phyloP scores from a whole-genome alignment of 2,888 invertebrate species.

The Papilio demoleus region DNA sequence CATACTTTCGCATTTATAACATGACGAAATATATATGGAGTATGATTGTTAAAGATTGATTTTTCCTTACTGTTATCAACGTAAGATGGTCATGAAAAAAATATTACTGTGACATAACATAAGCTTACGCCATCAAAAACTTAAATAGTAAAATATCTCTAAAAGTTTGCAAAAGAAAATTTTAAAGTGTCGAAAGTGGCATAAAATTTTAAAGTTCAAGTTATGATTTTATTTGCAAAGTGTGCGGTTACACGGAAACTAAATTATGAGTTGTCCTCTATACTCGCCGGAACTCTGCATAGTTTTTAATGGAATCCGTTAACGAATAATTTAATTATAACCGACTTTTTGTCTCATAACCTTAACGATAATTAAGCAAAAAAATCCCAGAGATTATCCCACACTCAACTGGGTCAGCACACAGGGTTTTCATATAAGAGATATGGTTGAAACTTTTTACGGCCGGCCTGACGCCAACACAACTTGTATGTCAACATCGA shows the following conservation, averaged over 20 bases:
- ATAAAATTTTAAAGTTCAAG: slow-evolving; percentile 31
- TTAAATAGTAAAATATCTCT: neutral
- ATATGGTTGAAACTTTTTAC: too few species aligned
- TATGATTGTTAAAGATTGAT: too few species aligned
- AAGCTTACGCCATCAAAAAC: slow-evolving; percentile 4
- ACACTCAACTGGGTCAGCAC: too few species aligned
- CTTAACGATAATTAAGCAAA: too few species aligned
- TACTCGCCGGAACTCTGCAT: neutral
- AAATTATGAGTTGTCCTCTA: slow-evolving; percentile 25
- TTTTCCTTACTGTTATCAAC: too few species aligned
- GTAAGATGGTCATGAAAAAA: neutral
- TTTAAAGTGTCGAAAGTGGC: slow-evolving; percentile 24
- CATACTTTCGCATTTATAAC: too few species aligned
- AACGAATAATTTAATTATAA: slow-evolving; percentile 13
- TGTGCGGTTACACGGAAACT: slow-evolving; percentile 25
- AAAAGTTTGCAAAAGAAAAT: slow-evolving; percentile 12
- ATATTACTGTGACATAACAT: neutral
- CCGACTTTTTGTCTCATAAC: neutral
- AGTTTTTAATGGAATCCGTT: slow-evolving; percentile 21
- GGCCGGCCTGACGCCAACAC: too few species aligned
- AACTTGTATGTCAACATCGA: too few species aligned
- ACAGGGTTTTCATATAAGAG: too few species aligned
- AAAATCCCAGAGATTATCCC: too few species aligned
- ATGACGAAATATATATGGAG: too few species aligned
- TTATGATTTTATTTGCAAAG: slow-evolving; percentile 23